These are phyloP conservation scores for Leptobrachium ailaonicum DNA, from an alignment of 2,113 vertebrate species.

Conservation along the genomic window DNA sequence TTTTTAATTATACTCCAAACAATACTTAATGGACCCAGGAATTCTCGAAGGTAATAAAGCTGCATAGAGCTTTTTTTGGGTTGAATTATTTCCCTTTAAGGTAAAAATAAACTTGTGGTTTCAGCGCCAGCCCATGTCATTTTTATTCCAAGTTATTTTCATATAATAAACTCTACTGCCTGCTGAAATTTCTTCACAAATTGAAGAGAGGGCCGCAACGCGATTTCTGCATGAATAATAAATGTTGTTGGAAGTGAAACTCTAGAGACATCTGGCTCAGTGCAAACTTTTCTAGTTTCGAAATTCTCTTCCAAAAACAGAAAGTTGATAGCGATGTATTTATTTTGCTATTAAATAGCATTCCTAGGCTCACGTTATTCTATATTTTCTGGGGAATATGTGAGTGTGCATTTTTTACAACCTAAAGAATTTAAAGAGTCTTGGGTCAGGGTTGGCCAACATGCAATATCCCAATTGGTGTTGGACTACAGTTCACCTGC, in stretches of 20 bases:
- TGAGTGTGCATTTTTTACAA: neutral
- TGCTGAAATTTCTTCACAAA: neutral
- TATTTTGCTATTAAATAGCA: neutral
- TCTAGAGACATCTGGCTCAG: neutral
- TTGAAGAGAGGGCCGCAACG: neutral
- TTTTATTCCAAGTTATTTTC: too few relatives aligned
- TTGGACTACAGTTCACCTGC: neutral
- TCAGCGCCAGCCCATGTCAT: neutral
- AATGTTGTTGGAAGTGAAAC: neutral
- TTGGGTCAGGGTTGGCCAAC: neutral
- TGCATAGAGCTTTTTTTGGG: too few relatives aligned
- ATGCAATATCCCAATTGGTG: neutral
- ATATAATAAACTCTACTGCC: neutral
- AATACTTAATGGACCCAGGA: too few relatives aligned
- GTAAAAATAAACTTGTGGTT: neutral
- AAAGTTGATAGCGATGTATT: constrained; percentile 18
- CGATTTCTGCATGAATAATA: neutral
- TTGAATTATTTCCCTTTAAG: neutral
- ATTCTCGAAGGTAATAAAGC: too few relatives aligned
- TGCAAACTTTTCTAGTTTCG: neutral
- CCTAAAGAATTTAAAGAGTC: neutral
- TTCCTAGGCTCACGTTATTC: neutral
- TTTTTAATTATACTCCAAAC: too few relatives aligned
- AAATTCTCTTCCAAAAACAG: neutral
- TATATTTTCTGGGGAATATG: neutral